These are phyloP conservation scores for Psophia crepitans DNA, from an alignment of 2,113 vertebrate genomes.

Conservation along the genomic window DNA sequence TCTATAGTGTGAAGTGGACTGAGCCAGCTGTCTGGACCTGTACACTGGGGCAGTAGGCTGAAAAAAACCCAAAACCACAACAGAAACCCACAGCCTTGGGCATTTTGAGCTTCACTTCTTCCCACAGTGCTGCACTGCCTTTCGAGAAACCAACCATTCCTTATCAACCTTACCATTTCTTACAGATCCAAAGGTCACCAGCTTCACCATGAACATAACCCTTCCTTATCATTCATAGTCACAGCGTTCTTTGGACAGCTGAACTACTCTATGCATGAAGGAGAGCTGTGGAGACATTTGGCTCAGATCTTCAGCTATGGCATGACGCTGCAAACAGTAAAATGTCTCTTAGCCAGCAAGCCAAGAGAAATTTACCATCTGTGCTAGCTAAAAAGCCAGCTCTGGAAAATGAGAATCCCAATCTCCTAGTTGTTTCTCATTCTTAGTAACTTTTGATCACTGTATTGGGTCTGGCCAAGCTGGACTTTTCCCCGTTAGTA, in stretches of 20 bases:
- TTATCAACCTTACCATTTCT: not conserved
- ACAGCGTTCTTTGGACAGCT: not conserved
- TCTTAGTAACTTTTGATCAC: not conserved
- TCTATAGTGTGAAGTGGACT: accelerated
- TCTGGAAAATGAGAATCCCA: not conserved
- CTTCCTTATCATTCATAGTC: not conserved
- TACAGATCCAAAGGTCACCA: not conserved
- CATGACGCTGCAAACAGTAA: not conserved
- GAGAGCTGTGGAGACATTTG: not conserved
- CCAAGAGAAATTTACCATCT: not conserved
- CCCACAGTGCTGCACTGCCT: not conserved
- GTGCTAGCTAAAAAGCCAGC: not conserved
- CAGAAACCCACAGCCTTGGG: accelerated
- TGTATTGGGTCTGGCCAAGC: too few relatives aligned
- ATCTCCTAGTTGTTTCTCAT: not conserved
- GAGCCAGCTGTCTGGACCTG: not conserved
- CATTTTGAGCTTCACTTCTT: not conserved
- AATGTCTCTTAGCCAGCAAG: not conserved
- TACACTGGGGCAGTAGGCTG: not conserved
- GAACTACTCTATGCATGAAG: not conserved
- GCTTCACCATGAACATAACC: not conserved
- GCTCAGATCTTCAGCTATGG: not conserved
- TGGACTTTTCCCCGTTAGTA: too few relatives aligned
- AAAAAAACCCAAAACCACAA: not conserved
- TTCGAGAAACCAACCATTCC: not conserved